A percentile compares a stretch with the other conserved stretches of the same genome.
Evolutionary conservation across 2,888 invertebrate species (phyloP).

Genomic region (Xanthorhoe designata): DNA sequence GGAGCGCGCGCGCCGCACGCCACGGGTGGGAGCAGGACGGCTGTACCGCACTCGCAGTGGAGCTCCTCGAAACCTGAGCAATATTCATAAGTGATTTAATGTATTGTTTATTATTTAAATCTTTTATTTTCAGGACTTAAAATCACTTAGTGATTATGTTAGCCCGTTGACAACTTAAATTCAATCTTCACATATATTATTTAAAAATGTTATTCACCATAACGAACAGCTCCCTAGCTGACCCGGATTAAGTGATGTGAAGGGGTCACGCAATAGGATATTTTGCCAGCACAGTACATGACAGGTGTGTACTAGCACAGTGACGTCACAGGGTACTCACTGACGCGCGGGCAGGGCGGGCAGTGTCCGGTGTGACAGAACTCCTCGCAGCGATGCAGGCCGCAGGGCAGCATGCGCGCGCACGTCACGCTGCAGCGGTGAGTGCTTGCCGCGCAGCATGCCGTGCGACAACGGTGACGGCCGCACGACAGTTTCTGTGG

Average conservation of each 20-base stretch:
- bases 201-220: no score
- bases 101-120: no score
- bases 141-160: no score
- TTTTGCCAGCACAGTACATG: no score
- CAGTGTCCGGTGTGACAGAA: constrained; percentile 96
- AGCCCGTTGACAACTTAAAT: no score
- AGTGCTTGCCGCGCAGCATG: constrained; percentile 93
- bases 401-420: constrained; percentile 93
- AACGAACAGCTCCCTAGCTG: no score
- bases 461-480: constrained; percentile 95
- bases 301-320: not conserved
- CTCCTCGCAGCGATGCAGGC: constrained; percentile 94
- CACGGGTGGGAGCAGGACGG: constrained; percentile 95
- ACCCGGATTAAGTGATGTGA: no score
- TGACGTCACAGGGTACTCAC: constrained; percentile 74
- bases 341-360: constrained; percentile 90
- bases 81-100: not conserved
- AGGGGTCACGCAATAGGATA: no score
- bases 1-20: constrained; percentile 96
- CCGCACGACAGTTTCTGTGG: constrained; percentile 91
- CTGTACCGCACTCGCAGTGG: constrained; percentile 95
- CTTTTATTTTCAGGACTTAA: no score
- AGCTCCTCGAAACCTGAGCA: constrained; percentile 92
- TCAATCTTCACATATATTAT: no score
- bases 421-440: constrained; percentile 95